phyloP scores from a whole-genome alignment of 2,113 vertebrate genomes.

The Labeo catla region DNA sequence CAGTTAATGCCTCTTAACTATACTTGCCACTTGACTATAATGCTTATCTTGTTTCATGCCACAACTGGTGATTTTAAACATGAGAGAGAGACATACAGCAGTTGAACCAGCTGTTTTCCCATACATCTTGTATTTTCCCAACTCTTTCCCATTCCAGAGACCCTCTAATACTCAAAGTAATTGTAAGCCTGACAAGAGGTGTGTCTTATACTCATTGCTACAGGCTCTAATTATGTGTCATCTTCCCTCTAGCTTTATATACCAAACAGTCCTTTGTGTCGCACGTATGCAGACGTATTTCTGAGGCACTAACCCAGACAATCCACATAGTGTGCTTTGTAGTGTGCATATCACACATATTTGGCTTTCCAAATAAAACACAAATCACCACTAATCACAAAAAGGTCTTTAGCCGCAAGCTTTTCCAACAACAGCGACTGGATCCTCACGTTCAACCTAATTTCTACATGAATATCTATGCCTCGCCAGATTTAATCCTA shows the following conservation, averaged over 20 bases:
- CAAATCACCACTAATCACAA: background rate
- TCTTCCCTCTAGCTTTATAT: conserved; percentile 72
- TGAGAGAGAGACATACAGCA: conserved; percentile 24
- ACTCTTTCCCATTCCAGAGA: conserved; percentile 51
- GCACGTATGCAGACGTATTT: conserved; percentile 39
- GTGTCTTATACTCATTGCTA: conserved; percentile 58
- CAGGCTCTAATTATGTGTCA: conserved; percentile 75
- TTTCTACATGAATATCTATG: conserved; percentile 13
- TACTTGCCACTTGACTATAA: too few species aligned
- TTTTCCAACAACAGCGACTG: background rate
- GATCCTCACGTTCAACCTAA: background rate
- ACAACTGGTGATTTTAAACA: background rate
- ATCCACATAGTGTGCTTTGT: background rate
- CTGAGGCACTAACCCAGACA: too few species aligned
- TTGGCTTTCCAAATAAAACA: conserved; percentile 2
- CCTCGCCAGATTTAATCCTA: conserved; percentile 10
- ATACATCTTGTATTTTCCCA: conserved; percentile 58
- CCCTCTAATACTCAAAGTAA: conserved; percentile 73
- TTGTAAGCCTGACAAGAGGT: conserved; percentile 68
- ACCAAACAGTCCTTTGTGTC: conserved; percentile 72
- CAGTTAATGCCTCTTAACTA: background rate
- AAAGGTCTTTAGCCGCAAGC: background rate
- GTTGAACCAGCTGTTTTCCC: conserved; percentile 54
- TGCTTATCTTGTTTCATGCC: background rate
- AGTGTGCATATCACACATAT: conserved; percentile 17